Evolutionary conservation across 2,888 invertebrate species (phyloP), one percentile per base, ranked within the genome.

Genomic region (Vesta saturnalis): DNA sequence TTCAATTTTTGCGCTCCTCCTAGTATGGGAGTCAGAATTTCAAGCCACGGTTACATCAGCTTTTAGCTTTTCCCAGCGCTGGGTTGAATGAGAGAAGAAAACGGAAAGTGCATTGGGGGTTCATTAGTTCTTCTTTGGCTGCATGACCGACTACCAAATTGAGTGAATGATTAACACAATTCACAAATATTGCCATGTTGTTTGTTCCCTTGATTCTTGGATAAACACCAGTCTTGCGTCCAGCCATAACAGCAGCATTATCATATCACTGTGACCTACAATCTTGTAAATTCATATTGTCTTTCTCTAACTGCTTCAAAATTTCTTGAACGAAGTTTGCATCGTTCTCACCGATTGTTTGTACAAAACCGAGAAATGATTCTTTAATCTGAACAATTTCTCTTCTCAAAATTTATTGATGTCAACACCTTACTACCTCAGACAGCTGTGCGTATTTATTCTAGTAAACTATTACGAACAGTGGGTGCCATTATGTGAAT

Each of bases 331-430:
- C 14, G 5, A 14, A n/a, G 43, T 3, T 14, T n/a, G 43, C 43
- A 8, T 5, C 74, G 69, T 71, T 65, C 71, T 76, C 75, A 39
- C 69, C 64, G 61, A 69, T 65, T 68, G 73, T 66, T 67, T 72
- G 60, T 65, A 73, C 67, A 71, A 74, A 74, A 54, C 72, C 74
- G 47, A 76, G 60, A 69, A 74, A 74, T 54, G 70, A 72, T 71
- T 74, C 72, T 64, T 68, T 73, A 30, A 73, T 68, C 39, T 57
- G 58, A 55, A 73, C 72, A 60, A 66, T 68, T 61, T 68, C 30
- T 72, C 60, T 18, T 46, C 63, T 65, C 69, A 69, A n/a, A n/a
- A n/a, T n/a, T n/a, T n/a, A 60, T 75, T 67, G 69, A 23, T 23
- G 23, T 23, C 23, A 3, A 23, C 23, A 68, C 73, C 69, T 59